A percentile compares a stretch with the other conserved stretches of the same genome.
These are phyloP conservation scores for Calonectris borealis DNA, from an alignment of 2,113 vertebrate genomes.

Conservation along the genomic window DNA sequence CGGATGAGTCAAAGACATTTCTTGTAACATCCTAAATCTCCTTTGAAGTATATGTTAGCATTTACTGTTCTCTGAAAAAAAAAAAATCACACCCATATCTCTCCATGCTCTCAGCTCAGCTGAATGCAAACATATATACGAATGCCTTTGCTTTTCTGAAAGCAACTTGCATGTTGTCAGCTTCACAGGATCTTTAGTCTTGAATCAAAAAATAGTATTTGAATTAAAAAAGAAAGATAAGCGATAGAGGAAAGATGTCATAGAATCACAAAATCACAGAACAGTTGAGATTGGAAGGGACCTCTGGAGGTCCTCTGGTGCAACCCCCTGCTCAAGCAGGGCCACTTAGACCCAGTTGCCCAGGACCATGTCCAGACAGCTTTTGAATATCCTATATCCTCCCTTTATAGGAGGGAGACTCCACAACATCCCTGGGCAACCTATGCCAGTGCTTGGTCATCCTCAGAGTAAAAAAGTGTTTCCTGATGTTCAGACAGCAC, in stretches of 20 bases:
- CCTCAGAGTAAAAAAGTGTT: not conserved
- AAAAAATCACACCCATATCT: not conserved
- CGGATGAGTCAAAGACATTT: not conserved
- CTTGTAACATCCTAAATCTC: not conserved
- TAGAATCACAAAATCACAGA: not conserved
- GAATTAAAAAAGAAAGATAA: not conserved
- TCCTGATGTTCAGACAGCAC: not conserved
- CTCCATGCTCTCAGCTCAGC: not conserved
- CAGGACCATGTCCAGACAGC: not conserved
- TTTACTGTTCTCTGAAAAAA: not conserved
- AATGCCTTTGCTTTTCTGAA: not conserved
- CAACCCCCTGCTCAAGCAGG: not conserved
- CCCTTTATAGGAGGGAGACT: not conserved
- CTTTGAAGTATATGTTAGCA: not conserved
- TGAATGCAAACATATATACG: not conserved
- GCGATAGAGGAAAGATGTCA: not conserved
- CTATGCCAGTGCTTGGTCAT: not conserved
- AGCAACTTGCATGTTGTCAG: not conserved
- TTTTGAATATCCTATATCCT: not conserved
- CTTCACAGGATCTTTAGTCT: not conserved
- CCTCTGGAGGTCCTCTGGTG: not conserved
- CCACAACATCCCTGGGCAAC: not conserved
- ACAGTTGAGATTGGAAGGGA: not conserved
- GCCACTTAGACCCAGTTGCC: no score
- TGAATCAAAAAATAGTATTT: not conserved